A percentile compares a stretch with the other conserved stretches of the same genome.
Evolutionary conservation across 2,888 invertebrate species (phyloP).

Genomic region (Mallateleia sp.): DNA sequence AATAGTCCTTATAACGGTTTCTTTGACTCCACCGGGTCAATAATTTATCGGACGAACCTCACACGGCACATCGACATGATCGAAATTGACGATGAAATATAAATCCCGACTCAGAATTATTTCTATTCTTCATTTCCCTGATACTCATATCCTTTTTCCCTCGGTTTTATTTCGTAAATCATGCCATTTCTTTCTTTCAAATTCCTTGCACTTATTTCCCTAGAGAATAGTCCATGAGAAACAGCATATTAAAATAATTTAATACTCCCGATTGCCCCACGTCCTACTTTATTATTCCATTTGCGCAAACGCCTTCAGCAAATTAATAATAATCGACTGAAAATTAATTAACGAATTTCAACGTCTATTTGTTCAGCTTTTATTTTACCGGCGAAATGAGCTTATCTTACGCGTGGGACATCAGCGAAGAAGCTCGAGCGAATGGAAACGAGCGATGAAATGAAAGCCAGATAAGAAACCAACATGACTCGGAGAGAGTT

Average conservation of each 20-base stretch:
- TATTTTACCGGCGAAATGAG: neutral
- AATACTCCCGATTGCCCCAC: slow-evolving; percentile 59
- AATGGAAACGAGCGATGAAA: slow-evolving; percentile 58
- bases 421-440: slow-evolving; percentile 1
- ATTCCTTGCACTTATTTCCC: slow-evolving; percentile 70
- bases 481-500: slow-evolving; percentile 45
- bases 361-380: slow-evolving; percentile 2
- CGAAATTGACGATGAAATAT: slow-evolving; percentile 52
- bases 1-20: too few species aligned
- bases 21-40: slow-evolving; percentile 18
- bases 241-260: slow-evolving; percentile 70
- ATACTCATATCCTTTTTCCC: slow-evolving; percentile 38
- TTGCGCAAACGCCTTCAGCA: slow-evolving; percentile 24
- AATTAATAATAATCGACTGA: neutral
- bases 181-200: slow-evolving; percentile 59
- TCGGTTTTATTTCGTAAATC: slow-evolving; percentile 63
- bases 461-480: slow-evolving; percentile 65
- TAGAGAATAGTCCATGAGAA: slow-evolving; percentile 40
- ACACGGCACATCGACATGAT: slow-evolving; percentile 1
- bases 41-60: slow-evolving; percentile 37
- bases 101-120: slow-evolving; percentile 22
- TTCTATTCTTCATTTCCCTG: slow-evolving; percentile 59
- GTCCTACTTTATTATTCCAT: slow-evolving; percentile 63
- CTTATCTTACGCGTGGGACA: slow-evolving; percentile 17
- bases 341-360: slow-evolving; percentile 10